Conservation (phyloP, 2,797 vertebrate genomes). For the Leptatherina wallacei region DNA sequence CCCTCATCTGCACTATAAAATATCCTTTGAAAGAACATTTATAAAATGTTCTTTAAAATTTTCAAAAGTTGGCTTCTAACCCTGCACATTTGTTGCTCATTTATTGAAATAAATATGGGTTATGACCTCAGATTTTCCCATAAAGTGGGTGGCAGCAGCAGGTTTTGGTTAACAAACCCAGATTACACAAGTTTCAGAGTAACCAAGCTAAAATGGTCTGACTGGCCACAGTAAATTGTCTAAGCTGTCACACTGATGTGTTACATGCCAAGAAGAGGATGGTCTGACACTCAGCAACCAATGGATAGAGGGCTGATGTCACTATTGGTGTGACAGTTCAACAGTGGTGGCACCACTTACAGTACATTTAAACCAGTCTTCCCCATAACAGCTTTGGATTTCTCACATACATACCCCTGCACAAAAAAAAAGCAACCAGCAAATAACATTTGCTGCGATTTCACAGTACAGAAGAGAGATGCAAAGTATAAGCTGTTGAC, state of each 20-base stretch:
- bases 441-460: slow-evolving; percentile 1
- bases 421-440: background rate
- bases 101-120: background rate
- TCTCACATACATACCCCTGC: background rate
- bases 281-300: slow-evolving; percentile 71
- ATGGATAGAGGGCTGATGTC: slow-evolving; percentile 68
- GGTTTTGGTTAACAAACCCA: background rate
- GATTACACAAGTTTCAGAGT: slow-evolving; percentile 6
- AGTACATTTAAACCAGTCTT: slow-evolving; percentile 24
- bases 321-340: slow-evolving; percentile 47
- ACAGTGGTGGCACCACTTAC: slow-evolving; percentile 40
- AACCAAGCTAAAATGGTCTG: slow-evolving; percentile 1
- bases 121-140: background rate
- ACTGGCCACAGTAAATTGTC: slow-evolving; percentile 22
- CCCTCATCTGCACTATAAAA: background rate
- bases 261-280: slow-evolving; percentile 50
- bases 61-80: background rate
- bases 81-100: background rate
- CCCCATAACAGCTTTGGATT: background rate
- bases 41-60: background rate
- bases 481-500: background rate
- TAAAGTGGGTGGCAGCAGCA: background rate
- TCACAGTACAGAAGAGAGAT: background rate
- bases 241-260: slow-evolving; percentile 45
- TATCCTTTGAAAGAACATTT: background rate